These are phyloP conservation scores for Dicerorhinus sumatrensis DNA, from an alignment of 2,113 vertebrate genomes.

Conservation along the genomic window DNA sequence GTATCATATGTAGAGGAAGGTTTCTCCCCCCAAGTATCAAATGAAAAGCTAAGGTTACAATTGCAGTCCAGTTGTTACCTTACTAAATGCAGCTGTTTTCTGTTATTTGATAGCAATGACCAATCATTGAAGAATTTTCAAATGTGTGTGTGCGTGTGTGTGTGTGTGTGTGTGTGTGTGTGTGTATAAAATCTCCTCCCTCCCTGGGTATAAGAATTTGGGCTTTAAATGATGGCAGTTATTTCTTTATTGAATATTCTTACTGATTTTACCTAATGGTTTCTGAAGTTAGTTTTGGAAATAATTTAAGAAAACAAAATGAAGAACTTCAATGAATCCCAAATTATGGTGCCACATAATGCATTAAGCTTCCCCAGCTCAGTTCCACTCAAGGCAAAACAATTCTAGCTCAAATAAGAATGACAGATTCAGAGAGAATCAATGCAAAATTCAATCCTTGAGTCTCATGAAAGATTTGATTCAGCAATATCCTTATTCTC, in stretches of 20 bases:
- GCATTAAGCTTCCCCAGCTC: neutral
- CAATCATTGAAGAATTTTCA: constrained; percentile 81
- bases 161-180: neutral
- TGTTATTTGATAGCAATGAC: constrained; percentile 86
- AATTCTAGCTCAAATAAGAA: constrained; percentile 49
- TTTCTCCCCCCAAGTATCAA: constrained; percentile 76
- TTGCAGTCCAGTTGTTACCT: constrained; percentile 82
- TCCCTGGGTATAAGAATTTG: neutral
- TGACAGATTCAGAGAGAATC: constrained; percentile 39
- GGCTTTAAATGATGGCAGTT: constrained; percentile 74
- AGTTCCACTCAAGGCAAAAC: constrained; percentile 25
- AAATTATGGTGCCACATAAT: constrained; percentile 19
- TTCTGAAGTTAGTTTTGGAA: constrained; percentile 49
- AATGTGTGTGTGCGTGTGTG: neutral
- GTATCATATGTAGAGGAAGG: constrained; percentile 44
- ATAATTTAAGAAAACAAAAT: constrained; percentile 20
- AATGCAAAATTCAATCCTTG: neutral
- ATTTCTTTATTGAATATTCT: constrained; percentile 63
- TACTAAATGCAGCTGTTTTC: constrained; percentile 87
- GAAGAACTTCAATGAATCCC: neutral
- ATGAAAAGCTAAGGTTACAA: constrained; percentile 82
- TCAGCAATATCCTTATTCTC: neutral
- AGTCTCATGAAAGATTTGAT: neutral
- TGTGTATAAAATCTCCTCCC: neutral
- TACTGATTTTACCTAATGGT: constrained; percentile 46